Conservation (phyloP, 2,797 vertebrate species). For the Oceanodroma leucorhoa region DNA sequence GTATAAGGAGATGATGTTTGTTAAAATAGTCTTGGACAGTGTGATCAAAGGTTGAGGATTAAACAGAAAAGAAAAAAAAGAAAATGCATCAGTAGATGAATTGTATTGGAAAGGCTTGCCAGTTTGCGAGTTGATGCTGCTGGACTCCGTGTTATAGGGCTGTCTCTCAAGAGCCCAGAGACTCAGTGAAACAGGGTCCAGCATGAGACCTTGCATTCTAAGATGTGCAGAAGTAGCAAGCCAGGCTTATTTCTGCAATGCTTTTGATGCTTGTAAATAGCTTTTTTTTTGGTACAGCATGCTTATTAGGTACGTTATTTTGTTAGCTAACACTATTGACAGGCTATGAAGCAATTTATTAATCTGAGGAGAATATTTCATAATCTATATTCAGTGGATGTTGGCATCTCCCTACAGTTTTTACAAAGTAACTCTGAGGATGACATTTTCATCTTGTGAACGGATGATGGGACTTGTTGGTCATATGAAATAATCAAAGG, state of each 20-base stretch:
- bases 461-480: neutral
- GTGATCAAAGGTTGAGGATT: neutral
- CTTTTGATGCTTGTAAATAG: neutral
- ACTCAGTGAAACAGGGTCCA: neutral
- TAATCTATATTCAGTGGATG: neutral
- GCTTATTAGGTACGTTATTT: neutral
- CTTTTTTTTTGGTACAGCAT: neutral
- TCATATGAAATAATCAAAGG: neutral
- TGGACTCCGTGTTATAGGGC: neutral
- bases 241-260: neutral
- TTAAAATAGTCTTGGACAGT: neutral
- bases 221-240: neutral
- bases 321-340: neutral
- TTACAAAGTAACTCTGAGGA: neutral
- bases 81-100: neutral
- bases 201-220: neutral
- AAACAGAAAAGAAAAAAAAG: neutral
- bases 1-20: neutral
- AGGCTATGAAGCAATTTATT: neutral
- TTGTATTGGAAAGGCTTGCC: neutral
- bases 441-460: neutral
- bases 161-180: neutral
- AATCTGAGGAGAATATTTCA: neutral
- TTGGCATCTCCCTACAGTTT: neutral
- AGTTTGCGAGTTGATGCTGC: neutral